phyloP scores from a whole-genome alignment of 2,888 invertebrate genomes.

The Dicyrtomina minuta region DNA sequence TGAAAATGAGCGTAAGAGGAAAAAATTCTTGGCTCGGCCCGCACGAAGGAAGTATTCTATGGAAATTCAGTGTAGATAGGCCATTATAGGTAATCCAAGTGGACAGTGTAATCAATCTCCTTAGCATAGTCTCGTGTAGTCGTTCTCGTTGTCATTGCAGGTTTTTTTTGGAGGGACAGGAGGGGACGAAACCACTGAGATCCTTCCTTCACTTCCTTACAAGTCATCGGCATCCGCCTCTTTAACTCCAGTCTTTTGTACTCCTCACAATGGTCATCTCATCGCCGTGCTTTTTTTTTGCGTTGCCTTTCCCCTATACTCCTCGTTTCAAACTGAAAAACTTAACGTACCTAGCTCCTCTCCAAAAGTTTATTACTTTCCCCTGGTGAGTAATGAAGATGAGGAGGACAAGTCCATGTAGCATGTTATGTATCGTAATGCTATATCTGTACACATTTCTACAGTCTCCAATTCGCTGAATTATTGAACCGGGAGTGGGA shows the following conservation, averaged over 20 bases:
- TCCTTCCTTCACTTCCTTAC: background rate
- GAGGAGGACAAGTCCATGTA: background rate
- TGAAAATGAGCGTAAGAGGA: too few relatives aligned
- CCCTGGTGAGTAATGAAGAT: background rate
- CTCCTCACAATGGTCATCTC: constrained; percentile 19
- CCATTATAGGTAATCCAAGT: constrained; percentile 37
- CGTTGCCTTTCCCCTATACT: background rate
- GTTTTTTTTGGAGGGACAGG: too few relatives aligned
- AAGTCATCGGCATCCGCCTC: constrained; percentile 16
- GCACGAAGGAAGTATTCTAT: too few relatives aligned
- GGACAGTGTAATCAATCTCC: constrained; percentile 47
- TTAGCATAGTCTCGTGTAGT: constrained; percentile 38
- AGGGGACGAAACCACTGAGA: too few relatives aligned
- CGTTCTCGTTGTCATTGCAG: too few relatives aligned
- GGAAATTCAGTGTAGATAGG: background rate
- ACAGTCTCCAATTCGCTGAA: too few relatives aligned
- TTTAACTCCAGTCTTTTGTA: constrained; percentile 13
- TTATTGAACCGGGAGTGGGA: too few relatives aligned
- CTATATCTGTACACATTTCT: too few relatives aligned
- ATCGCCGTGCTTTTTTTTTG: constrained; percentile 12
- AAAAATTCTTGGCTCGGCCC: too few relatives aligned
- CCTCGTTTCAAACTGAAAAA: background rate
- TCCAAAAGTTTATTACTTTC: constrained; percentile 6
- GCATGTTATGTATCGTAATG: too few relatives aligned
- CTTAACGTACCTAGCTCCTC: background rate